Evolutionary conservation across 1,140 invertebrate species (phyloP), one percentile per base, ranked within the genome.

Genomic region (Nixonia krombeini): DNA sequence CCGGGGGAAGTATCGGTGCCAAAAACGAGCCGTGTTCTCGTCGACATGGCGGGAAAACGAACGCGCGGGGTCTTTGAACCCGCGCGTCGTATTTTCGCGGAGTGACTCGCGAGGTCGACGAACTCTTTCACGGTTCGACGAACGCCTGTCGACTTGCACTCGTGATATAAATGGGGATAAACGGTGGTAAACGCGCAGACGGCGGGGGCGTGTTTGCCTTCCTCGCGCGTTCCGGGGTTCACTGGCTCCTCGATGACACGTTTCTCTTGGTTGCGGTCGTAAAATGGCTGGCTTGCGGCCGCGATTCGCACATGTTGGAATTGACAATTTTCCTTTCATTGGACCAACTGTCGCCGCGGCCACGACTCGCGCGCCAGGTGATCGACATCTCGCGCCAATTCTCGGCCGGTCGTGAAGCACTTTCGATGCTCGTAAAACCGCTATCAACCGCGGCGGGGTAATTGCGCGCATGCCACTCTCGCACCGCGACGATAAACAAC

Each of bases 51-150:
- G 35, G 33, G 41, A 42, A 58, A 66, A 53, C 49, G 55, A 42
- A 47, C 23, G 49, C 46, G 15, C 51, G 45, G 16, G 57, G 51
- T 68, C 57, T 10, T 37, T 47, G 64, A 56, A 58, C 62, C 26
- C 21, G n/a, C 16, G 6, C 16, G 16, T 18, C 2, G 13, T 29
- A 42, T 66, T 66, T 66, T 58, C 37, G 63, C 50, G 44, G n/a
- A n/a, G n/a, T n/a, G n/a, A n/a, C n/a, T n/a, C n/a, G n/a, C n/a
- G 26, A 46, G 65, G 57, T 62, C 49, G 58, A 62, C 49, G 65
- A 68, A 62, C 65, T 31, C 58, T 40, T 58, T 62, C 46, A 62
- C 37, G 57, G 40, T 67, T 21, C 44, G 40, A 23, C 15, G 37
- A 53, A 44, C 55, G 44, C 37, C 33, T 25, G 26, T 25, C 18